Base-by-base conservation (phyloP, 2,113 vertebrate genomes). In the Ia io region DNA sequence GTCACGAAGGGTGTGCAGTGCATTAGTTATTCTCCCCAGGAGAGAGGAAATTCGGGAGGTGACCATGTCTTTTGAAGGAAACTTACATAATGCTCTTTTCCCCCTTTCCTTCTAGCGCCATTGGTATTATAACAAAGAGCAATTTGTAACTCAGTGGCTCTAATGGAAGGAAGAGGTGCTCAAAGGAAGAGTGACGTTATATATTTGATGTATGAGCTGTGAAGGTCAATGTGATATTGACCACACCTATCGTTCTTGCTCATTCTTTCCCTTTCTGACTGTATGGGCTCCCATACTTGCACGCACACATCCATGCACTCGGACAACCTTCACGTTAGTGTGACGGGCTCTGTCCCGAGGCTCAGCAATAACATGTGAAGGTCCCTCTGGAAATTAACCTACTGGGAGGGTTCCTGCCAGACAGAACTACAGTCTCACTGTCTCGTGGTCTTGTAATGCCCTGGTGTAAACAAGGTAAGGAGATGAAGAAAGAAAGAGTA, bases 321-420 rank as follows among this genome's bases (percentile, higher is more conserved):
- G 99, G 99, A 99, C 99, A 99, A 99, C 99, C 98, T 98, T 98
- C 98, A 98, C 98, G 97, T 97, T 98, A 98, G 98, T 98, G 98
- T 98, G 98, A 98, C 98, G 98, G 98, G 98, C 99, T 99, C 98
- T 96, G 97, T 98, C 99, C 98, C 93, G 99, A 99, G 99, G 99
- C 98, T 97, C 99, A 99, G 99, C 99, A 99, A 99, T 99, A 99
- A 99, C 99, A 99, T 99, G 99, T 99, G 99, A 99, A 99, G 99
- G 98, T 98, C 98, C 98, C 98, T 99, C 98, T 99, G 98, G 98
- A 98, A 98, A 99, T 98, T 98, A 98, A 98, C 98, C 98, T 99
- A 96, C 92, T 98, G 98, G 98, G 98, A 99, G 99, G 99, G 99
- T 99, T 99, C 98, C 99, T 98, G 98, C 98, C 98, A 98, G 99